Evolutionary conservation across 2,888 invertebrate genomes (phyloP).

Genomic region (Parascotia fuliginaria): DNA sequence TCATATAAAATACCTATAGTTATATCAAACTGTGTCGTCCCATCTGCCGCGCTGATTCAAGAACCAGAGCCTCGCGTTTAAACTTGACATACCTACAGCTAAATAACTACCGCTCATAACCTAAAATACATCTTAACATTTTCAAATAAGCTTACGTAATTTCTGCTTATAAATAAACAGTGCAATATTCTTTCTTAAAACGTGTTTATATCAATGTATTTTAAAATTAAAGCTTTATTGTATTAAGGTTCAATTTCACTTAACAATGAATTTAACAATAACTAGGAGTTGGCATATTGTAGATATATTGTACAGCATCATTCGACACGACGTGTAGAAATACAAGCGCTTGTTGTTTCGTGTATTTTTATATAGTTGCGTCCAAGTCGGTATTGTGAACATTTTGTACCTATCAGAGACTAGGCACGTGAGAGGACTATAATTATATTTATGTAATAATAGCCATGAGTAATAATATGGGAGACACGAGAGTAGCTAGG

Average conservation of each 20-base stretch:
- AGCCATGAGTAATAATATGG: slow-evolving; percentile 65
- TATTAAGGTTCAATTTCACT: slow-evolving; percentile 46
- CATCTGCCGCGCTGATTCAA: not conserved
- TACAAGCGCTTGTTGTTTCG: slow-evolving; percentile 29
- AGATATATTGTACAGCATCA: slow-evolving; percentile 77
- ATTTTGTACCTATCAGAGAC: slow-evolving; percentile 70
- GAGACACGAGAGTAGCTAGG: slow-evolving; percentile 76
- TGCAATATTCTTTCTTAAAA: slow-evolving; percentile 42
- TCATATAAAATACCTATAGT: not conserved
- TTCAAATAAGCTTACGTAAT: slow-evolving; percentile 32
- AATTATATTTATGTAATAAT: slow-evolving; percentile 75
- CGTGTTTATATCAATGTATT: slow-evolving; percentile 32
- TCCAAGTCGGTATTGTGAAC: slow-evolving; percentile 53
- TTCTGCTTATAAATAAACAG: slow-evolving; percentile 25
- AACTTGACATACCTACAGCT: too few relatives aligned
- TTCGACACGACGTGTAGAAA: slow-evolving; percentile 41
- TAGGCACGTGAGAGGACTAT: slow-evolving; percentile 77
- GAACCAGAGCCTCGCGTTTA: slow-evolving; percentile 15
- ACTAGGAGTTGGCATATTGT: slow-evolving; percentile 63
- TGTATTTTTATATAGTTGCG: slow-evolving; percentile 41
- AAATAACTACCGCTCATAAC: slow-evolving; percentile 25
- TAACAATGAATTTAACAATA: slow-evolving; percentile 58
- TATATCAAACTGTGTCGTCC: not conserved
- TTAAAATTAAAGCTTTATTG: slow-evolving; percentile 28
- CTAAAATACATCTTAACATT: slow-evolving; percentile 6